Percentiles rank a stretch among this genome's conserved stretches.
phyloP scores from a whole-genome alignment of 2,113 vertebrate species.

The Alethe castanea region DNA sequence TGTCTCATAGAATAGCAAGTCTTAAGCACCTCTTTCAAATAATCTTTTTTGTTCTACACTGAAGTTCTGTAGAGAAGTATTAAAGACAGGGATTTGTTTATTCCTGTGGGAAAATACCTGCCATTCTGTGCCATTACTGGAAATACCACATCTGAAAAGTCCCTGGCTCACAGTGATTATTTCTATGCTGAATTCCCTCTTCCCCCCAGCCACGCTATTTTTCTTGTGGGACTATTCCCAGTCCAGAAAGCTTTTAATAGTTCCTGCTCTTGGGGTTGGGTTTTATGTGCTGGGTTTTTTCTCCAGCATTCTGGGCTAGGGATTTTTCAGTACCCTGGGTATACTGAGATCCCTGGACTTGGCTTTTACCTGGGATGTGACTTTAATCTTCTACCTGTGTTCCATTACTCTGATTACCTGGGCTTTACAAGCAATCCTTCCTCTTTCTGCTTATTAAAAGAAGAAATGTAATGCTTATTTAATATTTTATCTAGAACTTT shows the following conservation, averaged over 20 bases:
- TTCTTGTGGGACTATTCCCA: neutral
- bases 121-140: neutral
- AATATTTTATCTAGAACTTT: neutral
- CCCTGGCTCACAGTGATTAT: neutral
- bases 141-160: neutral
- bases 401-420: neutral
- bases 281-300: neutral
- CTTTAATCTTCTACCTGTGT: neutral
- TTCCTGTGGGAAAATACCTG: neutral
- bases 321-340: neutral
- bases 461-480: neutral
- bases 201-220: neutral
- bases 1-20: neutral
- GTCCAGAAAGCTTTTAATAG: neutral
- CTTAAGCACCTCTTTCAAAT: neutral
- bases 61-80: neutral
- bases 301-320: neutral
- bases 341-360: neutral
- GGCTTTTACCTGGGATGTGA: neutral
- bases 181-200: neutral
- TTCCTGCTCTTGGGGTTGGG: rapidly evolving
- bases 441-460: neutral
- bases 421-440: neutral
- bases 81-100: neutral
- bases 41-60: neutral